These are phyloP conservation scores for Neuroterus valhalla DNA, from an alignment of 1,140 invertebrate species.

Conservation along the genomic window DNA sequence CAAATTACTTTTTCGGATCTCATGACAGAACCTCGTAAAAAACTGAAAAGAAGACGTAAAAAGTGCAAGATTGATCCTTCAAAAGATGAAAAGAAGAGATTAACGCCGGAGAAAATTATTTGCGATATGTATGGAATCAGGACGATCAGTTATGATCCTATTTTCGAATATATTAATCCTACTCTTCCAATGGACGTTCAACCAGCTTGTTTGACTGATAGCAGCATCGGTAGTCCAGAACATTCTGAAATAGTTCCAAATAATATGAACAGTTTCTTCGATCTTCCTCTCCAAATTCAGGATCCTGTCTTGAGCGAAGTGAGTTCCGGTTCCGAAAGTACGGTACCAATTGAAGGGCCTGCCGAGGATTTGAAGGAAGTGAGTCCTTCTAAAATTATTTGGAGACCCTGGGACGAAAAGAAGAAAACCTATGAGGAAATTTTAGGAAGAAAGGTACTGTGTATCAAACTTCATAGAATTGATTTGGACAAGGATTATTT, in stretches of 20 bases:
- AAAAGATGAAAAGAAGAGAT: background rate
- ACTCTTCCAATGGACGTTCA: slow-evolving; percentile 28
- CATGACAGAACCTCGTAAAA: slow-evolving; percentile 9
- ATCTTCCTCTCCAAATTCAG: background rate
- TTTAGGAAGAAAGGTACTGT: background rate
- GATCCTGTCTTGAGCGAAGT: slow-evolving; percentile 2
- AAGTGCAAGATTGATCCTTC: background rate
- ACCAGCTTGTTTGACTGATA: slow-evolving; percentile 40
- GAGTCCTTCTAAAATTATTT: too few species aligned
- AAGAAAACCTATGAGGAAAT: background rate
- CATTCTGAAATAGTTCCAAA: background rate
- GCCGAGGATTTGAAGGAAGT: too few species aligned
- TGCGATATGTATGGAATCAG: slow-evolving; percentile 52
- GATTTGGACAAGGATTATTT: background rate
- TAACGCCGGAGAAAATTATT: slow-evolving; percentile 35
- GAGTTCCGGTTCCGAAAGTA: background rate
- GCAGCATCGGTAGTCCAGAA: background rate
- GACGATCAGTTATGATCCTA: slow-evolving; percentile 53
- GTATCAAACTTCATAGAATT: background rate
- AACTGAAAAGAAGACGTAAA: background rate
- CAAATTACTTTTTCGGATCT: slow-evolving; percentile 1
- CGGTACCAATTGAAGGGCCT: background rate
- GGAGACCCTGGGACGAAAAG: too few species aligned
- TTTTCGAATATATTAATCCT: background rate
- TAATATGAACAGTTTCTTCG: background rate